Evolutionary conservation across 2,113 vertebrate species (phyloP), one percentile per base, ranked within the genome.

Genomic region (Lates calcarifer): DNA sequence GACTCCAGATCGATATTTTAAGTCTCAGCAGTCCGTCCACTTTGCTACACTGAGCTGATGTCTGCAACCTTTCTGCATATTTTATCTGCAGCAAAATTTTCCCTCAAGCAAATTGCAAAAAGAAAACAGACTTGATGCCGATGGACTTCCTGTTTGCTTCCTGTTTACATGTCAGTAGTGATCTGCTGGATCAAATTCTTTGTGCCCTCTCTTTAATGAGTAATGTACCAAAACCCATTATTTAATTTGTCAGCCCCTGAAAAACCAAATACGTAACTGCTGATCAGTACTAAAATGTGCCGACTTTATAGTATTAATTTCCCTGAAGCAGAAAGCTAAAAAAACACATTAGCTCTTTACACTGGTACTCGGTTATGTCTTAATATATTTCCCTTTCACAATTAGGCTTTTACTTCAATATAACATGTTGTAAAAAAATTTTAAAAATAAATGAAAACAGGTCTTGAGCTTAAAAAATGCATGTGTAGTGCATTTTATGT

Each of bases 21-120:
- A 90, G 80, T 87, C 83, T 80, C 58, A 70, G 71, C 72, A 84
- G 85, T 93, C 93, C 88, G 92, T 94, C 93, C 94, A 85, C 75
- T 91, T 93, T 91, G 85, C 84, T 70, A 82, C 85, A 68, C 45
- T 83, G 70, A 91, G 77, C 86, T 91, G 70, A 82, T 84, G 83
- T 86, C 68, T 80, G 79, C 81, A 64, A 64, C 39, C n/a, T 81
- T 83, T 87, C 65, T 81, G 76, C 71, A 68, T 83, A 82, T 87
- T 91, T 86, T 53, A 47, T 61, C 67, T 84, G 68, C 77, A 55
- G 74, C 77, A 72, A 69, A 79, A 84, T 84, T 82, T 35, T 55
- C 66, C 83, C 82, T 63, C n/a, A 37, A 84, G 84, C 49, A n/a
- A 84, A 75, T 74, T 4, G 5, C 35, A 76, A 62, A 76, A 73